Evolutionary conservation across 2,797 vertebrate species (phyloP).

Genomic region (Monodelphis domestica): DNA sequence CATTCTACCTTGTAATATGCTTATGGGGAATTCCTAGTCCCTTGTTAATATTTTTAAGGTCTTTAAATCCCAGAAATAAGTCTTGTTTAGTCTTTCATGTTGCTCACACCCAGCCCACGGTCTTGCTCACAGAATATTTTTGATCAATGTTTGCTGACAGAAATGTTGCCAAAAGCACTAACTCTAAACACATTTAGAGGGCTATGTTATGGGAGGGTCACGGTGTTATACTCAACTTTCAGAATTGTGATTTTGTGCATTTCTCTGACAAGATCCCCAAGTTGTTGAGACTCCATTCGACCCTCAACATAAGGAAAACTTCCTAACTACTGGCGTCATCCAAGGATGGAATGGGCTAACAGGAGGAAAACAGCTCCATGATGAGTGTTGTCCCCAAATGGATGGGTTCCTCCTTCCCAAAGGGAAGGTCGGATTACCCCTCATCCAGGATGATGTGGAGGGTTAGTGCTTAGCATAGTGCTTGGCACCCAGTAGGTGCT

Average conservation of each 20-base stretch:
- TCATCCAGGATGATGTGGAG: not conserved
- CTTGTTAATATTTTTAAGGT: not conserved
- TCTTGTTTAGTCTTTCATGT: not conserved
- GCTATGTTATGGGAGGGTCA: not conserved
- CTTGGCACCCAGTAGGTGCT: not conserved
- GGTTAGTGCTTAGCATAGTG: not conserved
- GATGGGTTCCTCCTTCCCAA: not conserved
- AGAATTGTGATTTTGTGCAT: slow-evolving; percentile 28
- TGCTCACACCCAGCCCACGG: no score
- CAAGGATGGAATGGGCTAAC: not conserved
- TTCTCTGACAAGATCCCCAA: slow-evolving; percentile 29
- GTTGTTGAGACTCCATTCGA: not conserved
- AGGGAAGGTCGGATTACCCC: not conserved
- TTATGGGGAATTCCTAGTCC: not conserved
- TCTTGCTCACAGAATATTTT: not conserved
- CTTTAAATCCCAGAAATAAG: not conserved
- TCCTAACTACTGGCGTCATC: not conserved
- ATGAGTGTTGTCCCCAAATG: not conserved
- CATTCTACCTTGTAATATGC: not conserved
- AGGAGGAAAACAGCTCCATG: not conserved
- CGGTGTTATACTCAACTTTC: not conserved
- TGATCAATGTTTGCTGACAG: not conserved
- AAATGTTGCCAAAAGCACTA: not conserved
- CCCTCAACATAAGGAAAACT: not conserved
- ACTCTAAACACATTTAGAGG: not conserved